A percentile compares a stretch with the other conserved stretches of the same genome.
Evolutionary conservation across 1,140 invertebrate species (phyloP).

Genomic region (Marisa cornuarietis): DNA sequence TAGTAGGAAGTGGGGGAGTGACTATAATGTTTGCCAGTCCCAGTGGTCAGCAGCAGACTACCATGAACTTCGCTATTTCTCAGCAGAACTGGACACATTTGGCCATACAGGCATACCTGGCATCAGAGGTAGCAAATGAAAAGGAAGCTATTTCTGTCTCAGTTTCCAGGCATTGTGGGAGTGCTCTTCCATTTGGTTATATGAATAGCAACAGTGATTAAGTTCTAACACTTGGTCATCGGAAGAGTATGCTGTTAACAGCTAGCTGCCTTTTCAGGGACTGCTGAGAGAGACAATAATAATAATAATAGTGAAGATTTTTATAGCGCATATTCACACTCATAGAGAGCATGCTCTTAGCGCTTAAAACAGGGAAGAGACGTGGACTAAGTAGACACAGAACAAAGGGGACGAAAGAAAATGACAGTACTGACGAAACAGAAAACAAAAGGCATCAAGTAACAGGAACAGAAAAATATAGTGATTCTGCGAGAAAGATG

Average conservation of each 20-base stretch:
- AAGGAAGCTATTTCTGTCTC: neutral
- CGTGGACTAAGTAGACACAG: no score
- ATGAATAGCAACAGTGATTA: neutral
- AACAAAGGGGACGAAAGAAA: no score
- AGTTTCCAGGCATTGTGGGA: no score
- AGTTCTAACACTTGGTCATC: neutral
- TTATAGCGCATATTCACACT: no score
- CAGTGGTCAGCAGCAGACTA: slow-evolving; percentile 32
- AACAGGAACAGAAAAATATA: no score
- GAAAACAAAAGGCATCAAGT: no score
- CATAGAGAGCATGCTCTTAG: no score
- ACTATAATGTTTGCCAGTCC: slow-evolving; percentile 38
- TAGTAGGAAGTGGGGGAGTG: slow-evolving; percentile 29
- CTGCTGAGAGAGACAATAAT: neutral
- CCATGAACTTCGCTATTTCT: slow-evolving; percentile 43
- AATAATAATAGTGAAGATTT: no score
- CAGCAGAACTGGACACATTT: slow-evolving; percentile 50
- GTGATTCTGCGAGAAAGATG: no score
- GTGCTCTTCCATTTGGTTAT: no score
- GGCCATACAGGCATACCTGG: slow-evolving; percentile 49
- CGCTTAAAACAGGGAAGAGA: no score
- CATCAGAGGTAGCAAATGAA: neutral
- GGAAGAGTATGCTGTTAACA: neutral
- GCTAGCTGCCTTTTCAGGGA: neutral
- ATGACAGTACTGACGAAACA: no score